Percentiles rank a stretch among this genome's conserved stretches.
phyloP scores from a whole-genome alignment of 1,140 invertebrate genomes.

The Myzus persicae region DNA sequence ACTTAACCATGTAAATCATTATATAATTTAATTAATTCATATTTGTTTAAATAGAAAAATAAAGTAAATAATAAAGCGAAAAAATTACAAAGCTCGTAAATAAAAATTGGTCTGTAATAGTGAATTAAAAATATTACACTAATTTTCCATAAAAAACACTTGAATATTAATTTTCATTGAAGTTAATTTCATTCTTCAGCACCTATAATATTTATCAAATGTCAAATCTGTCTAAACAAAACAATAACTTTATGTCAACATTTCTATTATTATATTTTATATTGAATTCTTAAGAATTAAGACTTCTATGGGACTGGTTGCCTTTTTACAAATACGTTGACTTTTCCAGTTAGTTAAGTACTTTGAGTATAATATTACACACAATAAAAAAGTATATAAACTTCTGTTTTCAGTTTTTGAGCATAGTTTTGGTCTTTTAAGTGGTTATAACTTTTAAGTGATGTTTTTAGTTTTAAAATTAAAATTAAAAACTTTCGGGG shows the following conservation, averaged over 20 bases:
- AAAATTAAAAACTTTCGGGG: neutral
- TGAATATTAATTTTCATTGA: neutral
- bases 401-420: neutral
- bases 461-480: neutral
- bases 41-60: too few relatives aligned
- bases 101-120: too few relatives aligned
- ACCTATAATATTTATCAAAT: neutral
- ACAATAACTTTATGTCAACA: neutral
- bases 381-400: conserved; percentile 2
- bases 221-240: neutral
- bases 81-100: neutral
- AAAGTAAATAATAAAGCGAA: neutral
- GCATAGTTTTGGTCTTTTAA: neutral
- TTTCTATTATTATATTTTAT: neutral
- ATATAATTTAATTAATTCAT: neutral
- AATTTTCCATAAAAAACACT: neutral
- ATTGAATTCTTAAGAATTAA: neutral
- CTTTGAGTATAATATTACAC: neutral
- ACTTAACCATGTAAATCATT: neutral
- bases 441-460: neutral
- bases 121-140: neutral
- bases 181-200: neutral
- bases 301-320: neutral
- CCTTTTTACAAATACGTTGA: neutral
- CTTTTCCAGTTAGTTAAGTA: neutral